A percentile compares a stretch with the other conserved stretches of the same genome.
phyloP scores from a whole-genome alignment of 2,888 invertebrate genomes.

The Drosophila prostipennis region DNA sequence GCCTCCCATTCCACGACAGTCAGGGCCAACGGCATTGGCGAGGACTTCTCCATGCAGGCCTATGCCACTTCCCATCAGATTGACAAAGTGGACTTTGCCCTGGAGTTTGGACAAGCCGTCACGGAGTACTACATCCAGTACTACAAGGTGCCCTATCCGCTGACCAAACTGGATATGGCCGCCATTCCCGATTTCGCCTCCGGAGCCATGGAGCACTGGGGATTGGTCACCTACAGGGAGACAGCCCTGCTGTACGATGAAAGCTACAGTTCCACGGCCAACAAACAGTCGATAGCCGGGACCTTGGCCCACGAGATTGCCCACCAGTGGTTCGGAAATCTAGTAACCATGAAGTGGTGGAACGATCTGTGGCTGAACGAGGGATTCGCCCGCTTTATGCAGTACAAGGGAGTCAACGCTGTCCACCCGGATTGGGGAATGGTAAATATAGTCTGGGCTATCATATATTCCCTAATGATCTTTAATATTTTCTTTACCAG shows the following conservation, averaged over 20 bases:
- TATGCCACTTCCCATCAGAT: slow-evolving; percentile 90
- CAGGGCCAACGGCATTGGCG: slow-evolving; percentile 85
- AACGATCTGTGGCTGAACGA: slow-evolving; percentile 96
- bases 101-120: slow-evolving; percentile 88
- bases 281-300: slow-evolving; percentile 90
- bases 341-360: slow-evolving; percentile 97
- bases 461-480: not conserved
- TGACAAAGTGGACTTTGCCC: slow-evolving; percentile 90
- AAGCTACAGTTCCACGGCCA: slow-evolving; percentile 89
- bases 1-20: slow-evolving; percentile 85
- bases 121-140: slow-evolving; percentile 93
- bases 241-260: slow-evolving; percentile 91
- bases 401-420: slow-evolving; percentile 90
- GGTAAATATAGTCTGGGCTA: slow-evolving; percentile 84
- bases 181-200: slow-evolving; percentile 83
- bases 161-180: slow-evolving; percentile 89
- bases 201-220: slow-evolving; percentile 99
- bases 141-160: slow-evolving; percentile 92
- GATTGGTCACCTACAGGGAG: slow-evolving; percentile 95
- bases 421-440: slow-evolving; percentile 91
- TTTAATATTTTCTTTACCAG: slow-evolving; percentile 72
- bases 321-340: slow-evolving; percentile 97
- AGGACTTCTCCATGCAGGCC: slow-evolving; percentile 87
- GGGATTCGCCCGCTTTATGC: slow-evolving; percentile 95
- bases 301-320: slow-evolving; percentile 96